These are phyloP conservation scores for Diaphora mendica DNA, from an alignment of 2,888 invertebrate species.

Conservation along the genomic window DNA sequence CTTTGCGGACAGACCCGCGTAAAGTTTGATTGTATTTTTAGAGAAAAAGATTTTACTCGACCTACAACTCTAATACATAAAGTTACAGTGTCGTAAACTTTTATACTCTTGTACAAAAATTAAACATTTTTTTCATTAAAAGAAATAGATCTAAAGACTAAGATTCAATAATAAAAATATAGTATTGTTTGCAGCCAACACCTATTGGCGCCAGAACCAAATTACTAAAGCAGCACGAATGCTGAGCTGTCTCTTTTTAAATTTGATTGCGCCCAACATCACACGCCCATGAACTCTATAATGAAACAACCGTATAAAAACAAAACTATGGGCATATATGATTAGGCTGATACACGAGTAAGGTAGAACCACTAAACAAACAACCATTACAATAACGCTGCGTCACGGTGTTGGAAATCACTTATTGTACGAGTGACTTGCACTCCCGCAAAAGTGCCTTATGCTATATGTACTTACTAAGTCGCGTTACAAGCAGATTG, in stretches of 20 bases:
- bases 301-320: conserved; percentile 84
- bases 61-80: too few species aligned
- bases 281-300: conserved; percentile 86
- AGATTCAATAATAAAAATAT: conserved; percentile 62
- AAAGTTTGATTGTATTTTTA: too few species aligned
- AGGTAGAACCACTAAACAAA: conserved; percentile 86
- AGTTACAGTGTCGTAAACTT: too few species aligned
- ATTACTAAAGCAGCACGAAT: conserved; percentile 77
- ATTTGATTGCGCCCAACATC: conserved; percentile 85
- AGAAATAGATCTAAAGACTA: conserved; percentile 39
- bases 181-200: conserved; percentile 71
- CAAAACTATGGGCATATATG: conserved; percentile 86
- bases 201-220: conserved; percentile 80
- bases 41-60: too few species aligned
- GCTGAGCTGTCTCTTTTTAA: conserved; percentile 83
- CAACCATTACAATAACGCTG: conserved; percentile 83
- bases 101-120: too few species aligned
- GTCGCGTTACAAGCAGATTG: conserved; percentile 55
- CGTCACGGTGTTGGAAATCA: conserved; percentile 85
- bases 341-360: conserved; percentile 86
- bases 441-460: conserved; percentile 75
- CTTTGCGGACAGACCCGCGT: too few species aligned
- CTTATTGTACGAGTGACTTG: conserved; percentile 85
- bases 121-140: too few species aligned
- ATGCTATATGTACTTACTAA: conserved; percentile 65